phyloP scores from a whole-genome alignment of 2,888 invertebrate genomes.

The Kryphioiulus occultus region DNA sequence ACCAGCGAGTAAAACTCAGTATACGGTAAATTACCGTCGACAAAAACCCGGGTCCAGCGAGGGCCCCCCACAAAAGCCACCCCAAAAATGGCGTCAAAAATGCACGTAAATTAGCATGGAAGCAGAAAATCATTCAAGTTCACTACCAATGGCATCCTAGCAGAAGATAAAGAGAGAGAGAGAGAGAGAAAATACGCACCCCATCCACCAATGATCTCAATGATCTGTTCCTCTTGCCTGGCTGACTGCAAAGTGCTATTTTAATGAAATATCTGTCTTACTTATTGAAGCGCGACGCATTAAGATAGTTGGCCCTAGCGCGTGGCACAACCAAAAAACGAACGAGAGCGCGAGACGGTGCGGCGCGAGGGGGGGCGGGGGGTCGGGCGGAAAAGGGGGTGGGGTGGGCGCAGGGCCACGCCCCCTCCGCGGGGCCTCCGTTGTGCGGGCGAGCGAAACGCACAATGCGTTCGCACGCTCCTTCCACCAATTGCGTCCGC shows the following conservation, averaged over 20 bases:
- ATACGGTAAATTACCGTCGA: not conserved
- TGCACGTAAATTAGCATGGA: conserved; percentile 5
- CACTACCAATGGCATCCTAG: not conserved
- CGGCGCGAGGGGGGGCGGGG: not conserved
- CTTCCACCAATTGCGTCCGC: conserved; percentile 45
- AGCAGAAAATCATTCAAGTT: conserved; percentile 5
- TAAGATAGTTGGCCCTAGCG: conserved; percentile 37
- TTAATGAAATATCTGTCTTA: conserved; percentile 51
- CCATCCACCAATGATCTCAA: conserved; percentile 3
- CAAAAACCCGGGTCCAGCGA: not conserved
- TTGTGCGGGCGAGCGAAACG: not conserved
- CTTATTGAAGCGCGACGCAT: conserved; percentile 51
- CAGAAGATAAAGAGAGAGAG: conserved; percentile 21
- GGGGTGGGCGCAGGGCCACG: not conserved
- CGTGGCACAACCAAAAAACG: not conserved
- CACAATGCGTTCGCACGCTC: not conserved
- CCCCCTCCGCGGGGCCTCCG: not conserved
- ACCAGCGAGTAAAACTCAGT: not conserved
- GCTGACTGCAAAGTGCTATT: conserved; percentile 48
- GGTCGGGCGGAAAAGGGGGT: not conserved
- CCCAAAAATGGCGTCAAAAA: not conserved
- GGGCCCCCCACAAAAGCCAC: not conserved
- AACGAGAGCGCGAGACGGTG: not conserved
- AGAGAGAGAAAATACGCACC: conserved; percentile 42
- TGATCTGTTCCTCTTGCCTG: conserved; percentile 45